phyloP scores from a whole-genome alignment of 35 echinoderm and acorn worm genomes.

The Acanthaster planci region DNA sequence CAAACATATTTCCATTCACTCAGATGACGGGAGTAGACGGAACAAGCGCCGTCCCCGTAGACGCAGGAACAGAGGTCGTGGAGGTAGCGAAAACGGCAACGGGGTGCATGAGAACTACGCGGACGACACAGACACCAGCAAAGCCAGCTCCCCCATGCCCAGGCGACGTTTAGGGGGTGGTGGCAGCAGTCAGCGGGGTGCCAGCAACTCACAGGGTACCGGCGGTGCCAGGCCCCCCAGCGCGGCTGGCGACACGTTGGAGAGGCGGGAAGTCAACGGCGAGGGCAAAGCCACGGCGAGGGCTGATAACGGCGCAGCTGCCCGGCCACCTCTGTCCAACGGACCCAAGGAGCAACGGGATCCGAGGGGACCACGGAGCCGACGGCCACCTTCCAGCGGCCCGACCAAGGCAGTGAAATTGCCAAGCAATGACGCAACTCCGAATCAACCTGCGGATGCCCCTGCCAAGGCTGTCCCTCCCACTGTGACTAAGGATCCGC shows the following conservation, averaged over 20 bases:
- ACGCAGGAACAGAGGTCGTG: conserved; percentile 40
- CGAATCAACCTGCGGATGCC: not conserved
- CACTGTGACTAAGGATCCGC: not conserved
- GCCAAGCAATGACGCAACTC: conserved; percentile 32
- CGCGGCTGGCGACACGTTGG: not conserved
- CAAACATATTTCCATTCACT: not conserved
- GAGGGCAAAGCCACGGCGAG: not conserved
- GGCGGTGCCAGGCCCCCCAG: not conserved
- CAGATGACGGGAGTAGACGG: conserved; percentile 21
- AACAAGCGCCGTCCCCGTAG: conserved; percentile 51
- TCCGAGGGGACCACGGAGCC: conserved; percentile 16
- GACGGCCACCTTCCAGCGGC: not conserved
- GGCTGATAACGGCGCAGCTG: not conserved
- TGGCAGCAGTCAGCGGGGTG: not conserved
- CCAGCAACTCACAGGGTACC: not conserved
- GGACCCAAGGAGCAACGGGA: conserved; percentile 45
- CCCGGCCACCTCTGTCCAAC: not conserved
- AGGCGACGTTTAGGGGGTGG: conserved; percentile 27
- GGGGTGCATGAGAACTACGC: not conserved
- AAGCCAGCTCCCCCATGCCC: conserved; percentile 65
- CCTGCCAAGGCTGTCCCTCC: not conserved
- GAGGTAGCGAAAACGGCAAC: not conserved
- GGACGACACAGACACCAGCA: conserved; percentile 87
- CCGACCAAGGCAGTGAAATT: conserved; percentile 22
- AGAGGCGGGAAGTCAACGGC: not conserved